Base-by-base conservation (phyloP, 2,888 invertebrate genomes). In the Ecliptopera silaceata region DNA sequence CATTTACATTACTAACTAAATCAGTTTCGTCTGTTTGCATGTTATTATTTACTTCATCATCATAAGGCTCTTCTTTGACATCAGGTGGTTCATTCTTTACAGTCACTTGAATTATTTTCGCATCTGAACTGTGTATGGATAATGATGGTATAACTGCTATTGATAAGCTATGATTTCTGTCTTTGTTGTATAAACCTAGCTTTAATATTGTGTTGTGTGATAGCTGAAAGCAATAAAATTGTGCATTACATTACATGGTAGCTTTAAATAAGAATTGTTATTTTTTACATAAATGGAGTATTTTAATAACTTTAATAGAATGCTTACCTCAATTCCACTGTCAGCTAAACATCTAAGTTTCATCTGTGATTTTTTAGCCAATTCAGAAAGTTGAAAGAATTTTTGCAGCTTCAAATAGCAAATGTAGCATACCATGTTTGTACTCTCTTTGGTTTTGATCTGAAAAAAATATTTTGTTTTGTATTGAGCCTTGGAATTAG, bases 341-440 rank as follows among this genome's bases (percentile, higher is more conserved):
- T 47, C 22, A 4, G 6, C 11, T 29, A 48, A n/a, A 29, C 12
- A 17, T 17, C 4, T 17, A 11, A 48, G 26, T 11, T 4, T 22
- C 17, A 4, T 38, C 2, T 11, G 1, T 29, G 47, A 39, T 29
- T 17, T 13, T 17, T 17, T 18, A 29, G 47, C 34, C 13, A 47
- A 8, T 13, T 22, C 11, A n/a, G 46, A 47, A 10, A 47, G 20
- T 26, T 22, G 36, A 4, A 4, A 15, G 36, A 13, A n/a, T 39
- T 13, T 48, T 10, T 29, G 3, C 29, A 48, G n/a, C 38, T 39
- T 38, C 18, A 26, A 26, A 17, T 22, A 48, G 47, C 47, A 48
- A 3, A 48, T 39, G 17, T 48, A 39, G n/a, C 47, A 48, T 2
- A n/a, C 47, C 29, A 15, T 15, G 17, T 8, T 4, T 12, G 6